A percentile compares a stretch with the other conserved stretches of the same genome.
Conservation (phyloP, 2,888 invertebrate genomes). For the Spicauda simplicius region DNA sequence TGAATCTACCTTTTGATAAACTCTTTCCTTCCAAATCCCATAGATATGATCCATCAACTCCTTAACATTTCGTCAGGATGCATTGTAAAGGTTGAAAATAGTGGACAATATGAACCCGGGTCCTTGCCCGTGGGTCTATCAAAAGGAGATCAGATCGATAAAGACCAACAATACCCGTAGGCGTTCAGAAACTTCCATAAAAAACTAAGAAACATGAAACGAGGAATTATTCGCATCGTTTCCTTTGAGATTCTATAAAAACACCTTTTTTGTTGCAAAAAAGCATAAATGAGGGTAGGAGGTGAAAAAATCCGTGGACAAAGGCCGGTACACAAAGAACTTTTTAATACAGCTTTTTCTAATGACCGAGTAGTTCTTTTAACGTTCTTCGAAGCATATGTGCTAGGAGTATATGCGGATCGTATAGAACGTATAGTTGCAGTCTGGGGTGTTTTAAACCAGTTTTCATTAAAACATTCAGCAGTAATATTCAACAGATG, state of each 20-base stretch:
- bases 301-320: conserved; percentile 75
- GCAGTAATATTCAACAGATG: no score
- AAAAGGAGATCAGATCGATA: conserved; percentile 82
- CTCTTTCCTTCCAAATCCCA: conserved; percentile 39
- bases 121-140: conserved; percentile 79
- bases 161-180: conserved; percentile 73
- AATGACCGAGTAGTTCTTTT: conserved; percentile 66
- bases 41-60: conserved; percentile 59
- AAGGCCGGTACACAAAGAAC: conserved; percentile 72
- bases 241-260: conserved; percentile 80
- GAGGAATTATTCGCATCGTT: conserved; percentile 84
- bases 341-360: conserved; percentile 73
- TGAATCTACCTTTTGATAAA: conserved; percentile 2
- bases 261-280: conserved; percentile 80
- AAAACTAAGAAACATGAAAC: conserved; percentile 81
- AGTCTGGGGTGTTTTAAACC: neutral
- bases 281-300: conserved; percentile 75
- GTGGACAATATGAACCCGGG: conserved; percentile 71
- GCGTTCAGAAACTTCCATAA: conserved; percentile 61
- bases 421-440: neutral
- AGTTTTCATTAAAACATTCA: neutral
- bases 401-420: conserved; percentile 19
- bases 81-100: conserved; percentile 29
- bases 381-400: conserved; percentile 38
- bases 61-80: conserved; percentile 42